Percentiles rank a stretch among this genome's conserved stretches.
These are phyloP conservation scores for Himalopsyche anomala DNA, from an alignment of 2,888 invertebrate species.

Conservation along the genomic window DNA sequence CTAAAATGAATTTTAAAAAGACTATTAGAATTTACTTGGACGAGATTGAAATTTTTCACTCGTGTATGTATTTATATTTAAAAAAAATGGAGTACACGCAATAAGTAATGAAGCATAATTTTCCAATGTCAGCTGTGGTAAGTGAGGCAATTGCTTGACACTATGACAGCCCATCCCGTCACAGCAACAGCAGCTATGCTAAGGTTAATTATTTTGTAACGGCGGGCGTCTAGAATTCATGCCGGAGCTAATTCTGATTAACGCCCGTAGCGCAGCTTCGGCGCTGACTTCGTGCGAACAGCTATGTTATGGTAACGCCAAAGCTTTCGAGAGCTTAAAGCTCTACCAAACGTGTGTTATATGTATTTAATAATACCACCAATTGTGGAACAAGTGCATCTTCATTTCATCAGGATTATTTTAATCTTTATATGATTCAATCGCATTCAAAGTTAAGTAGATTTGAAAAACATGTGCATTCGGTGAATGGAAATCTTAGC, in stretches of 20 bases:
- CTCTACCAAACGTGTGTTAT: background rate
- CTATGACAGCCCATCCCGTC: background rate
- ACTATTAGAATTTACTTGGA: too few relatives aligned
- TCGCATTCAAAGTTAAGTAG: background rate
- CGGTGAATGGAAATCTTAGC: background rate
- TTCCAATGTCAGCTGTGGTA: background rate
- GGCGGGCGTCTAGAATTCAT: conserved; percentile 16
- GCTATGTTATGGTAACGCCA: background rate
- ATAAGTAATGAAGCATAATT: background rate
- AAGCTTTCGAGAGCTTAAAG: background rate
- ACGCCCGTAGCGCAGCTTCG: conserved; percentile 1
- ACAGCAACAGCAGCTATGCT: background rate
- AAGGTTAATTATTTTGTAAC: conserved; percentile 30
- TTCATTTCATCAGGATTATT: background rate
- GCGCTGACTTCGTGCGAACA: conserved; percentile 14
- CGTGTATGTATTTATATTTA: too few relatives aligned
- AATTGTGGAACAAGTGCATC: background rate
- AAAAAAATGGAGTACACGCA: too few relatives aligned
- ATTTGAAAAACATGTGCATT: background rate
- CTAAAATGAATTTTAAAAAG: too few relatives aligned
- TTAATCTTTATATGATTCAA: background rate
- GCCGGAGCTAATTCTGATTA: conserved; percentile 19
- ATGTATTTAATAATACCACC: background rate
- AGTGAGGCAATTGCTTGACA: background rate
- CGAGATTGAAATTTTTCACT: too few relatives aligned